phyloP scores from a whole-genome alignment of 2,888 invertebrate species.

The Tetragonula carbonaria region DNA sequence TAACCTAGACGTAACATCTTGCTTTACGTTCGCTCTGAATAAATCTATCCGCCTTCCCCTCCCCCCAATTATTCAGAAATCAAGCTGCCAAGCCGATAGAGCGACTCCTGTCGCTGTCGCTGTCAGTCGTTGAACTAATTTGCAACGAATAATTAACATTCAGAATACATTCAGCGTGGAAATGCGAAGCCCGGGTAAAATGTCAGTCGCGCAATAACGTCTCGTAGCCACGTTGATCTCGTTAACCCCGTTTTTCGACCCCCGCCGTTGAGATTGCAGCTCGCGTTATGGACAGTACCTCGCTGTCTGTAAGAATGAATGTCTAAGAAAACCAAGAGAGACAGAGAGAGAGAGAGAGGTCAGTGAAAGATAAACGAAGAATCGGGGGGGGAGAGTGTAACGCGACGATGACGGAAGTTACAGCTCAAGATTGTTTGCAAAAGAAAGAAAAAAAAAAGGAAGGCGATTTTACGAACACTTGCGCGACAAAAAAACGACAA shows the following conservation, averaged over 20 bases:
- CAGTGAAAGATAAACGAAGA: too few species aligned
- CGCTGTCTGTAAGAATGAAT: constrained; percentile 22
- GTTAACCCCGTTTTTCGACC: constrained; percentile 31
- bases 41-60: background rate
- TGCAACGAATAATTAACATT: constrained; percentile 8
- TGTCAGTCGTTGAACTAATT: constrained; percentile 15
- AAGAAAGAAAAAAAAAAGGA: background rate
- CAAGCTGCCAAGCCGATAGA: background rate
- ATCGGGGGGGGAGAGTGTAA: background rate
- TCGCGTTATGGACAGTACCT: constrained; percentile 38
- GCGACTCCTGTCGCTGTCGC: background rate
- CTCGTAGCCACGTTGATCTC: constrained; percentile 32
- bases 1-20: background rate
- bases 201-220: constrained; percentile 14
- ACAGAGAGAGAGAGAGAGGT: background rate
- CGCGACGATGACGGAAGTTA: constrained; percentile 6
- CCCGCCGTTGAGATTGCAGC: constrained; percentile 30
- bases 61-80: background rate
- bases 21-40: background rate
- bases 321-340: background rate
- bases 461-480: constrained; percentile 66
- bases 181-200: constrained; percentile 14
- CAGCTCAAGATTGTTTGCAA: constrained; percentile 24
- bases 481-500: constrained; percentile 57
- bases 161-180: constrained; percentile 3